Evolutionary conservation across 1,140 invertebrate species (phyloP).

Genomic region (Pectinophora gossypiella): DNA sequence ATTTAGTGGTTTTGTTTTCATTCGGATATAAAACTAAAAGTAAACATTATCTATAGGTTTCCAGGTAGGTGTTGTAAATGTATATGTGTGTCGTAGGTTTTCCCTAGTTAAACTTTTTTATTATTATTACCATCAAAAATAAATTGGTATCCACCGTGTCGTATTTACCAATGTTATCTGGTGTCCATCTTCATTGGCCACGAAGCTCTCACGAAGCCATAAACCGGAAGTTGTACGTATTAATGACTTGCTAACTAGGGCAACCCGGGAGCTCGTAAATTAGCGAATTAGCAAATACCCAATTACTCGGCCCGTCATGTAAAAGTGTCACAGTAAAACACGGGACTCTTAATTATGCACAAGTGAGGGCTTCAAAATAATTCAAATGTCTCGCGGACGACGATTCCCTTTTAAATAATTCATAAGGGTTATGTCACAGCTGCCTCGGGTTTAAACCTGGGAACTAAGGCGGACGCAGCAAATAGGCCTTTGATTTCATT

Average conservation of each 20-base stretch:
- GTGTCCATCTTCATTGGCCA: no score
- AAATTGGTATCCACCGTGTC: no score
- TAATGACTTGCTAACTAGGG: background rate
- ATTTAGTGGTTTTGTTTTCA: no score
- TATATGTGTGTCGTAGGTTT: no score
- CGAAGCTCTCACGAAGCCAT: no score
- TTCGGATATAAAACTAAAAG: no score
- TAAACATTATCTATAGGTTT: no score
- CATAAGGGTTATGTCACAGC: constrained; percentile 38
- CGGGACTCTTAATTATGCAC: constrained; percentile 38
- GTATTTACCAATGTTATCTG: no score
- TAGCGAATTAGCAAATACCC: constrained; percentile 19
- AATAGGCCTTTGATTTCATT: constrained; percentile 28
- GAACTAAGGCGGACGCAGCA: constrained; percentile 16
- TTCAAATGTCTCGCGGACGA: constrained; percentile 41
- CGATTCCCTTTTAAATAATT: constrained; percentile 43
- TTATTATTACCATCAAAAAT: no score
- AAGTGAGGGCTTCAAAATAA: constrained; percentile 40
- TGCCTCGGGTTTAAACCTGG: constrained; percentile 14
- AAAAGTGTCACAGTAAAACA: constrained; percentile 28
- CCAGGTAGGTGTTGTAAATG: no score
- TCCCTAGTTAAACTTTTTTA: no score
- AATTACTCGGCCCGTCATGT: constrained; percentile 8
- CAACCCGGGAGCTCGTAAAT: constrained; percentile 13
- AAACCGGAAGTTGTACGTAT: no score